Conservation (phyloP, 2,113 vertebrate genomes). For the Eidolon helvum region DNA sequence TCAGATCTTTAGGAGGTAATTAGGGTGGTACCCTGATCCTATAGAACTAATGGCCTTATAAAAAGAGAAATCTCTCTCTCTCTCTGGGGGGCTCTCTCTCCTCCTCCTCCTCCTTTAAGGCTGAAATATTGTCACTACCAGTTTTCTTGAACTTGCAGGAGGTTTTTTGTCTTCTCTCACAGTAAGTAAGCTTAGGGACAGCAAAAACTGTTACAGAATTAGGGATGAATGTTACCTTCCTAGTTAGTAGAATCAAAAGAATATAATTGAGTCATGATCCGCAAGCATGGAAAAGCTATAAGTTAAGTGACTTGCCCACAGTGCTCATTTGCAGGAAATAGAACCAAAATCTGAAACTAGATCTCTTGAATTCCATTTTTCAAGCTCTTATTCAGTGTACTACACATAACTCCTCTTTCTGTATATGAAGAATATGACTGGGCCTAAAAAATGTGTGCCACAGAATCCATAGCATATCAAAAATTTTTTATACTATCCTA, state of each 20-base stretch:
- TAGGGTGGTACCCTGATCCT: neutral
- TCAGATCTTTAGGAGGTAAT: neutral
- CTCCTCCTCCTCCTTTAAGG: no score
- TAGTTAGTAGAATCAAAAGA: neutral
- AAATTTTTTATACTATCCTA: neutral
- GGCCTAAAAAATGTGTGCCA: neutral
- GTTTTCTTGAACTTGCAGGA: neutral
- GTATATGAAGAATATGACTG: neutral
- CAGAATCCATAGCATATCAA: neutral
- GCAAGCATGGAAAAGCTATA: neutral
- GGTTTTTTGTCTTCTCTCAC: neutral
- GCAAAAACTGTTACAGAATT: neutral
- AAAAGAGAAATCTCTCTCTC: neutral
- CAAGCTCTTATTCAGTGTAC: neutral
- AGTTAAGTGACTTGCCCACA: neutral
- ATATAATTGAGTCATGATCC: neutral
- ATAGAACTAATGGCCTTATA: neutral
- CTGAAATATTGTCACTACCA: neutral
- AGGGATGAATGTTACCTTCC: neutral
- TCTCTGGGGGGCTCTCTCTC: neutral
- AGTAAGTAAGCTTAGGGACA: neutral
- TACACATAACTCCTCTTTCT: neutral
- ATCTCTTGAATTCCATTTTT: neutral
- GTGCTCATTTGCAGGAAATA: neutral
- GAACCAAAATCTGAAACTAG: neutral